These are phyloP conservation scores for Semicossyphus pulcher DNA, from an alignment of 2,113 vertebrate genomes.

Conservation along the genomic window DNA sequence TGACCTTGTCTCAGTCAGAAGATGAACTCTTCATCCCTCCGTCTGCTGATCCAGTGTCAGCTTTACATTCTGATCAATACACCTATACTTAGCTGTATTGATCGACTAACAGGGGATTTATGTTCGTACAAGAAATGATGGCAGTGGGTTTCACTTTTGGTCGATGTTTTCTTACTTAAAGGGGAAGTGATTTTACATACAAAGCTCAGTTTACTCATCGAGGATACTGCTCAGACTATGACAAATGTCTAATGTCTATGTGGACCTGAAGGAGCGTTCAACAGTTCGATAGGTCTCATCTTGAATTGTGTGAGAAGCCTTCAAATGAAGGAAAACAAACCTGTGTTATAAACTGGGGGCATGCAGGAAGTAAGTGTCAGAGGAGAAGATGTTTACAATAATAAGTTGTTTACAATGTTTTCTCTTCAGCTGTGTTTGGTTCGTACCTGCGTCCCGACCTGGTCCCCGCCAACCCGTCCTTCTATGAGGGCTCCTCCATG, in stretches of 20 bases:
- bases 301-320: neutral
- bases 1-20: neutral
- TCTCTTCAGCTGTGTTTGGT: slow-evolving; percentile 80
- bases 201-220: neutral
- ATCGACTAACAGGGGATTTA: neutral
- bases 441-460: slow-evolving; percentile 88
- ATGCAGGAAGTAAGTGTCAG: too few relatives aligned
- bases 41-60: neutral
- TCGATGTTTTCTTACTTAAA: neutral
- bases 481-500: slow-evolving; percentile 91
- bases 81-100: neutral
- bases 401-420: too few relatives aligned
- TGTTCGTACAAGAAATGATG: neutral
- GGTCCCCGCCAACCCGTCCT: slow-evolving; percentile 87
- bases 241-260: neutral
- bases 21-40: neutral
- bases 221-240: neutral
- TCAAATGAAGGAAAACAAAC: neutral
- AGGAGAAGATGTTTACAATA: too few relatives aligned
- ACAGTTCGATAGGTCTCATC: neutral
- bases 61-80: neutral
- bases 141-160: neutral
- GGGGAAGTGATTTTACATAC: neutral
- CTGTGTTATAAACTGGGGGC: neutral
- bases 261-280: neutral